Percentiles rank a stretch among this genome's conserved stretches.
Conservation (phyloP, 2,888 invertebrate species). For the Micoletzkya japonica region DNA sequence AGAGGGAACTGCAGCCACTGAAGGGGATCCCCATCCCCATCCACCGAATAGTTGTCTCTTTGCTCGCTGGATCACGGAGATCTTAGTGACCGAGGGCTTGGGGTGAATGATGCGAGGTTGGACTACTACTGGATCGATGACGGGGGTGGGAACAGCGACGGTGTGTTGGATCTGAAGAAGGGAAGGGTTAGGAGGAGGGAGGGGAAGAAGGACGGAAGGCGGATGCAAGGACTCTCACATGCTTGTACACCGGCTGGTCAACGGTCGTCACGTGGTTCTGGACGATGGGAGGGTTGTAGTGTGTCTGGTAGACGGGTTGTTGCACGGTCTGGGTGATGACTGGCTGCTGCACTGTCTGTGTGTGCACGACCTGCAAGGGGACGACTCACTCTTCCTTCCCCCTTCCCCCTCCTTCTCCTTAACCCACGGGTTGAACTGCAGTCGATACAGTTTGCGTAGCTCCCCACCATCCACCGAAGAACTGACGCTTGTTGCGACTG, state of each 20-base stretch:
- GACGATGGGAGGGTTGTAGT: conserved; percentile 1
- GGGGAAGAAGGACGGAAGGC: not conserved
- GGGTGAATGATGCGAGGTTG: conserved; percentile 8
- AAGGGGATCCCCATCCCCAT: conserved; percentile 6
- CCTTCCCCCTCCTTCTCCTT: not conserved
- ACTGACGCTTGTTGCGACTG: conserved; percentile 22
- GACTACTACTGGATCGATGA: conserved; percentile 24
- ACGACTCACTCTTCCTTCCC: not conserved
- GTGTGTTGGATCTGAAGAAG: conserved; percentile 21
- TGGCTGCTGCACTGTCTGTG: conserved; percentile 22
- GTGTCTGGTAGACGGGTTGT: conserved; percentile 28
- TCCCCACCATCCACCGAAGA: conserved; percentile 22
- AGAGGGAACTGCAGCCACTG: not conserved
- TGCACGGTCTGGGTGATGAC: conserved; percentile 26
- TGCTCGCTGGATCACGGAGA: conserved; percentile 26
- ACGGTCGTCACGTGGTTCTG: conserved; percentile 18
- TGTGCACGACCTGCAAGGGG: not conserved
- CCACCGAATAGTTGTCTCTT: conserved; percentile 23
- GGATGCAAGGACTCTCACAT: conserved; percentile 5
- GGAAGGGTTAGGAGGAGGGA: too few relatives aligned
- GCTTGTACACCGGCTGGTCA: conserved; percentile 21
- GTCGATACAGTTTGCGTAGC: not conserved
- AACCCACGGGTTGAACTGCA: conserved; percentile 12
- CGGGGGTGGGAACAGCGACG: conserved; percentile 21
- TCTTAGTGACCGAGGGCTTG: conserved; percentile 23